Conservation (phyloP, 2,888 invertebrate species). For the Ellobium chinense region DNA sequence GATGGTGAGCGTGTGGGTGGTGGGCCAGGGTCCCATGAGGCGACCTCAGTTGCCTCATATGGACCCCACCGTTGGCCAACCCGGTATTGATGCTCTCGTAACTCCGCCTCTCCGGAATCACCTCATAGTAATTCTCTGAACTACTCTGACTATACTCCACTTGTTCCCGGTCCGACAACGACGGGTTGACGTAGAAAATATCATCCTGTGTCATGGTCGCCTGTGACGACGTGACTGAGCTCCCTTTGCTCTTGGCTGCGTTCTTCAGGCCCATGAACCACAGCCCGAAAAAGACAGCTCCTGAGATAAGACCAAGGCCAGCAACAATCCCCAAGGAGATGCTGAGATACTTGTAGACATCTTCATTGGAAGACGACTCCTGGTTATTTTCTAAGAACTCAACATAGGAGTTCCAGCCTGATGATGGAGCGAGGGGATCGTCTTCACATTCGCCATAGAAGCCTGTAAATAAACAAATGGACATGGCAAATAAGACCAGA, state of each 20-base stretch:
- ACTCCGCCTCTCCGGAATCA: constrained; percentile 72
- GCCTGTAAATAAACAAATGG: constrained; percentile 52
- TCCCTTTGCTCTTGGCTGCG: constrained; percentile 59
- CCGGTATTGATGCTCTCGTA: constrained; percentile 73
- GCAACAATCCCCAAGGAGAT: constrained; percentile 68
- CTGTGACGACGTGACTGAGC: constrained; percentile 72
- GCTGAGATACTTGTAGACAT: constrained; percentile 61
- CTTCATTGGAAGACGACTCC: constrained; percentile 42
- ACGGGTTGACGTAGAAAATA: constrained; percentile 74
- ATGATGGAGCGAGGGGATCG: constrained; percentile 61
- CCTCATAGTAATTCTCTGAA: constrained; percentile 75
- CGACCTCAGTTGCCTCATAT: constrained; percentile 50
- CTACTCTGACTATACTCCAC: constrained; percentile 71
- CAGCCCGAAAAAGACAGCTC: constrained; percentile 65
- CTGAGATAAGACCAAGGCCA: constrained; percentile 63
- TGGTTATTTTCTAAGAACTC: constrained; percentile 50
- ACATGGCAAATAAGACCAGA: neutral
- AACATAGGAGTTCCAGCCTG: constrained; percentile 56
- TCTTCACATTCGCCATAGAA: constrained; percentile 72
- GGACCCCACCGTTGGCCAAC: constrained; percentile 52
- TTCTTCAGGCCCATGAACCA: constrained; percentile 64
- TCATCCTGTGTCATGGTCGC: constrained; percentile 74
- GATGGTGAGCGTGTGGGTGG: constrained; percentile 50
- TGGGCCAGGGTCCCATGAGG: constrained; percentile 33
- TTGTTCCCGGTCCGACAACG: constrained; percentile 65